phyloP scores from a whole-genome alignment of 2,113 vertebrate species.

The Dinomys branickii region DNA sequence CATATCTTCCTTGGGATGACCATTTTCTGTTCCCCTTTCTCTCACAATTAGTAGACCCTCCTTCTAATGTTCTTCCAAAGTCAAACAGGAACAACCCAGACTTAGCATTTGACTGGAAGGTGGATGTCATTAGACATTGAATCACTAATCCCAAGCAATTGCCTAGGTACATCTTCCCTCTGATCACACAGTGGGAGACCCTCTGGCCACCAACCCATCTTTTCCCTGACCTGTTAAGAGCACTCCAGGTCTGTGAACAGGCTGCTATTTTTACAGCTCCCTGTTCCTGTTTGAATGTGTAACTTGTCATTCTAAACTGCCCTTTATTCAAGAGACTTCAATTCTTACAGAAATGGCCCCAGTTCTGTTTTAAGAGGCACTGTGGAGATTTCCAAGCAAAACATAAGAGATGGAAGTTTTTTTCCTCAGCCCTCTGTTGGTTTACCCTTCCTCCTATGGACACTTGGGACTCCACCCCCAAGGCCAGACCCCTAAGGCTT shows the following conservation, averaged over 20 bases:
- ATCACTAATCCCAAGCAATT: not conserved
- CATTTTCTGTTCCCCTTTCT: not conserved
- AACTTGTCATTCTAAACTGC: not conserved
- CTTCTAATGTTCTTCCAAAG: not conserved
- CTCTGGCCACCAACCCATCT: not conserved
- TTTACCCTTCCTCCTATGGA: not conserved
- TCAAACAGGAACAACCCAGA: not conserved
- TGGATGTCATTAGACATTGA: not conserved
- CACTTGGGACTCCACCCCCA: not conserved
- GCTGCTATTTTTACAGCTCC: not conserved
- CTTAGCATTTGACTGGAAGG: not conserved
- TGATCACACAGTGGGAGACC: not conserved
- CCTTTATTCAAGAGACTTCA: not conserved
- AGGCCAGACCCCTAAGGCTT: not conserved
- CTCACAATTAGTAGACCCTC: not conserved
- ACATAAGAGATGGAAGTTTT: not conserved
- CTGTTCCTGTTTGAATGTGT: not conserved
- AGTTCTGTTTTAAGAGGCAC: not conserved
- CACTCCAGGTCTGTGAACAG: not conserved
- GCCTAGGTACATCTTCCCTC: not conserved
- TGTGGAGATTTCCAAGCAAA: not conserved
- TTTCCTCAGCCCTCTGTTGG: not conserved
- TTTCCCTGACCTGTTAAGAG: not conserved
- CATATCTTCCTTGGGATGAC: not conserved
- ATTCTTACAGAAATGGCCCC: not conserved